Evolutionary conservation across 1,140 invertebrate genomes (phyloP), one percentile per base, ranked within the genome.

Genomic region (Solen grandis): DNA sequence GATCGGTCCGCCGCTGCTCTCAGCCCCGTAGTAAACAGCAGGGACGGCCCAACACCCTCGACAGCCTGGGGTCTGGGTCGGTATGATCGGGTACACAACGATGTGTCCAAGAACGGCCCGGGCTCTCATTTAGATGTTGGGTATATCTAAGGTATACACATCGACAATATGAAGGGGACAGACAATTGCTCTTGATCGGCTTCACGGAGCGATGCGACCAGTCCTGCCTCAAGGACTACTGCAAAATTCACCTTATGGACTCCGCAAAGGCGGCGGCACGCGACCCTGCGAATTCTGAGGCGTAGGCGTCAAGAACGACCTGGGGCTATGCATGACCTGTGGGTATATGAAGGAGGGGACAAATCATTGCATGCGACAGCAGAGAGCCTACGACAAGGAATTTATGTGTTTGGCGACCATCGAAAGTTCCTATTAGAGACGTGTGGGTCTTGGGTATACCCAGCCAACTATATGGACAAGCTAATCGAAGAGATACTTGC

Each of bases 211-310:
- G 16, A 25, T 57, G 55, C 27, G 55, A 50, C 25, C 50, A 54
- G 33, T 27, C n/a, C 19, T 52, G 68, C 50, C 41, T 50, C 16
- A 33, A 33, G n/a, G n/a, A 46, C 2, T 70, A 70, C 50, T 70
- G 41, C 33, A 70, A 70, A n/a, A 31, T 70, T 8, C 41, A 70
- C 27, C 5, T 31, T 52, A 52, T 25, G 5, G 31, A 31, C 2
- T 2, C 41, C n/a, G n/a, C n/a, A n/a, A n/a, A n/a, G n/a, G n/a
- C n/a, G n/a, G n/a, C n/a, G n/a, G n/a, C n/a, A n/a, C 19, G 14
- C 8, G 2, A 27, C 68, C 1, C 10, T 3, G 2, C 25, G 27
- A 3, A 52, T 38, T n/a, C 41, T 70, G 38, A 2, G 50, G 5
- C 22, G 27, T 16, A 52, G 14, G 13, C 13, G 10, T 54, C 13